A percentile compares a stretch with the other conserved stretches of the same genome.
Conservation (phyloP, 2,797 vertebrate genomes). For the Falco novaeseelandiae region DNA sequence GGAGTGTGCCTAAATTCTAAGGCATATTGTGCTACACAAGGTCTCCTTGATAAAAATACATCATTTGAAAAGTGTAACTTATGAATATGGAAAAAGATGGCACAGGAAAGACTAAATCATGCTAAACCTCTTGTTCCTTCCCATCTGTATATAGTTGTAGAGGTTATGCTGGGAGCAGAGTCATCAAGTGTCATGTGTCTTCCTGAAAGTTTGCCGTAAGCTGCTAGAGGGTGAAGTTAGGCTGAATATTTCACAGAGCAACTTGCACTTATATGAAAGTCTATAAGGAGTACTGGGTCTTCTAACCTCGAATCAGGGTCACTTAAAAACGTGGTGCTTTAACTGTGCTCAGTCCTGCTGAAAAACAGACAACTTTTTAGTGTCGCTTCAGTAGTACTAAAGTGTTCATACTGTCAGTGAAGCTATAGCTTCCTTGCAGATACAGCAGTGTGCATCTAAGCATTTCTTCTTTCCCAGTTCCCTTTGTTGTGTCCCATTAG, state of each 20-base stretch:
- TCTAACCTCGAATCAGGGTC: background rate
- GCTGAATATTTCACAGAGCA: background rate
- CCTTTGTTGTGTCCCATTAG: conserved; percentile 20
- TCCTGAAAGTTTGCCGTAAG: background rate
- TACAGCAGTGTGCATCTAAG: background rate
- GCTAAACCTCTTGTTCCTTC: background rate
- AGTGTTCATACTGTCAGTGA: background rate
- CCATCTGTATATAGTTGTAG: background rate
- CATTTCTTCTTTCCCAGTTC: conserved; percentile 10
- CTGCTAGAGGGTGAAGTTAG: background rate
- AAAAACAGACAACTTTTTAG: background rate
- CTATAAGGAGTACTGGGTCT: background rate
- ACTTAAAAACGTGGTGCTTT: background rate
- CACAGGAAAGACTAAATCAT: background rate
- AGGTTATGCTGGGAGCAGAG: background rate
- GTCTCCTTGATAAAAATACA: background rate
- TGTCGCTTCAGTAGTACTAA: background rate
- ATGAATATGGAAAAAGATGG: background rate
- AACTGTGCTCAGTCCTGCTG: background rate
- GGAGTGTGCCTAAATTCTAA: background rate
- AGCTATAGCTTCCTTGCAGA: background rate
- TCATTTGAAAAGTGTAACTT: background rate
- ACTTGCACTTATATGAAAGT: background rate
- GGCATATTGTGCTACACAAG: background rate
- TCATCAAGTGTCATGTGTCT: background rate